Conservation (phyloP, 2,797 vertebrate species). For the Arctocebus calabarensis region DNA sequence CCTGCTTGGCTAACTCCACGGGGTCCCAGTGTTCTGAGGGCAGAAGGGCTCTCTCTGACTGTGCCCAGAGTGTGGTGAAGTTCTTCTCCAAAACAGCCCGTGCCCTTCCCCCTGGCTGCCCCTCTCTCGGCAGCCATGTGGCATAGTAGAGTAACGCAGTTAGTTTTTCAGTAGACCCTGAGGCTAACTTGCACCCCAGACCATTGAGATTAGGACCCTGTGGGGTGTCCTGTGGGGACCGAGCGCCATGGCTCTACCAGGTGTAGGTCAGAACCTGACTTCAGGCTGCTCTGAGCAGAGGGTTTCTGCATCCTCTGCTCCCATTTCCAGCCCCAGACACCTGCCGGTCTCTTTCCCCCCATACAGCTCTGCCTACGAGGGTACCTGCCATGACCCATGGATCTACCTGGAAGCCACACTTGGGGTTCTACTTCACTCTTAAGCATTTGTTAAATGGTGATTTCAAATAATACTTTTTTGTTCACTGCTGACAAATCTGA, state of each 20-base stretch:
- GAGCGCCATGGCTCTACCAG: accelerated
- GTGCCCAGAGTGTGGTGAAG: not conserved
- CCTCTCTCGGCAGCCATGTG: not conserved
- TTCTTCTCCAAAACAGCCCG: not conserved
- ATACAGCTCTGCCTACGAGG: not conserved
- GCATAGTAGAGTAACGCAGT: no score
- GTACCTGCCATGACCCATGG: accelerated
- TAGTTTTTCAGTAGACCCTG: not conserved
- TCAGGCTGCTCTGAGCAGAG: not conserved
- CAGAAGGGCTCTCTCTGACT: not conserved
- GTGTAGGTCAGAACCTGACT: not conserved
- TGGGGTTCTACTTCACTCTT: not conserved
- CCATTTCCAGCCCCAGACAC: accelerated
- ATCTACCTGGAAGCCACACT: not conserved
- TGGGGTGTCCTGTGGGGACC: not conserved
- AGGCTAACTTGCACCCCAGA: not conserved
- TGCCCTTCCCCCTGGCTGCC: not conserved
- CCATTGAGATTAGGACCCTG: accelerated
- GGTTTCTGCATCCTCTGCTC: not conserved
- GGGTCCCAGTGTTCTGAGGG: not conserved
- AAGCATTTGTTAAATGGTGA: not conserved
- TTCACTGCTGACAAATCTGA: not conserved
- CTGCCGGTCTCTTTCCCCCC: not conserved
- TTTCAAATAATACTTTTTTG: not conserved
- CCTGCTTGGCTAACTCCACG: not conserved